Evolutionary conservation across 2,888 invertebrate species (phyloP).

Genomic region (Drosophila vallismaia): DNA sequence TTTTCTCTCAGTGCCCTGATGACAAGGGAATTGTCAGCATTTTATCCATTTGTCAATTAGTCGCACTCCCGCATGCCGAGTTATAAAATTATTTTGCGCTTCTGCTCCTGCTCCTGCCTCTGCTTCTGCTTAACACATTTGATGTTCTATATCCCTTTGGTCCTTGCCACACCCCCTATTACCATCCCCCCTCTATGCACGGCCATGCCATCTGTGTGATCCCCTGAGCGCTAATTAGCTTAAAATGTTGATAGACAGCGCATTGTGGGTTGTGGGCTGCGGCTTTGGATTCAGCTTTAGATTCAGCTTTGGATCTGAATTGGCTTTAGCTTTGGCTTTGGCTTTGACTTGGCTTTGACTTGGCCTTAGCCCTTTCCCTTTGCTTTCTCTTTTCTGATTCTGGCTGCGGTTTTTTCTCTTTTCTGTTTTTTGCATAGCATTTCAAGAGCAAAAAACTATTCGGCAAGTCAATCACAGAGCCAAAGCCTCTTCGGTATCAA

Average conservation of each 20-base stretch:
- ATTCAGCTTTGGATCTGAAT: constrained; percentile 14
- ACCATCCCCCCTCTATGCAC: not conserved
- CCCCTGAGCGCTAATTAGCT: constrained; percentile 46
- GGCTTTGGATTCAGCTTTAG: constrained; percentile 30
- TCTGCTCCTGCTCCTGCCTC: not conserved
- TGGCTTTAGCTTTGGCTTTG: constrained; percentile 9
- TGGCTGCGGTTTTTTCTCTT: constrained; percentile 5
- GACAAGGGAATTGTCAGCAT: constrained; percentile 8
- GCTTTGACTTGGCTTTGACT: constrained; percentile 6
- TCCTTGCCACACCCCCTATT: not conserved
- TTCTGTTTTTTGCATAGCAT: not conserved
- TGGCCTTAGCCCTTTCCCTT: too few relatives aligned
- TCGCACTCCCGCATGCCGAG: constrained; percentile 26
- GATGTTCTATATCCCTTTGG: constrained; percentile 28
- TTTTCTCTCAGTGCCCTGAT: constrained; percentile 7
- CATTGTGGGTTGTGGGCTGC: constrained; percentile 33
- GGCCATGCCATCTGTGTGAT: not conserved
- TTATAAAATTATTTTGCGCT: constrained; percentile 35
- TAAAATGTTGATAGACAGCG: constrained; percentile 49
- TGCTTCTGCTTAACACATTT: constrained; percentile 21
- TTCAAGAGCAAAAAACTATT: not conserved
- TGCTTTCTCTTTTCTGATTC: not conserved
- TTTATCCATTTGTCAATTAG: constrained; percentile 43
- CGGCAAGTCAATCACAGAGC: too few relatives aligned
- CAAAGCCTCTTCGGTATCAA: constrained; percentile 35